Base-by-base conservation (phyloP, 2,797 vertebrate species). In the Eulemur coronatus region DNA sequence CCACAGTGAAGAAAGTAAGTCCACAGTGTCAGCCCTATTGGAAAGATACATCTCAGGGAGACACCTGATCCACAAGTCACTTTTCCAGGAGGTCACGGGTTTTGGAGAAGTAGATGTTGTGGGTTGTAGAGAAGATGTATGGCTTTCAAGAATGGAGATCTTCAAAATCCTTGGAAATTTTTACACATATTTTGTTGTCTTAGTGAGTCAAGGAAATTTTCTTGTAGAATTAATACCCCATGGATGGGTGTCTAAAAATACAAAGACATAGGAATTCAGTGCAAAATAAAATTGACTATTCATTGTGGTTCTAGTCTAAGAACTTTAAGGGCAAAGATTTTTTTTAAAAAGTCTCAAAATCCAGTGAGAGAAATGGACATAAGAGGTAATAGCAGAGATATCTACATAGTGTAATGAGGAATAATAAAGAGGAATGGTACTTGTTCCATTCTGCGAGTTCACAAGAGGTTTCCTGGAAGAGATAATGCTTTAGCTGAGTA, bases 381-480 rank as follows among this genome's bases (percentile, higher is more conserved):
- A 28, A 12, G 38, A 17, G 50, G 26, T 88, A 80, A 91, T 72
- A 89, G 88, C 50, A 89, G 61, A 85, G 33, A 55, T 69, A 24
- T 28, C 48, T 84, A n/a, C 70, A 70, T 33, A 65, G 30, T 79
- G 24, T 57, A 70, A 69, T 1, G 50, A 69, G 15, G 38, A 69
- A n/a, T 63, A 82, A 79, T 8, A 67, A 61, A 48, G 73, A 82
- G 18, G 43, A 82, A 88, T 0, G 8, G 57, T 63, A 46, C 46
- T 75, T 94, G 84, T 85, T 96, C 52, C 81, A 38, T 91, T 95
- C 61, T 38, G 75, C 22, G 91, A 93, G 82, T 79, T 97, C 81
- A 50, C 46, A 85, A 81, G 90, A 96, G 67, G n/a, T 70, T 97
- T 97, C 57, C 78, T 92, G 94, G 92, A 98, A 96, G 35, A 79